Conservation (phyloP, 2,797 vertebrate species). For the Danio albolineatus region DNA sequence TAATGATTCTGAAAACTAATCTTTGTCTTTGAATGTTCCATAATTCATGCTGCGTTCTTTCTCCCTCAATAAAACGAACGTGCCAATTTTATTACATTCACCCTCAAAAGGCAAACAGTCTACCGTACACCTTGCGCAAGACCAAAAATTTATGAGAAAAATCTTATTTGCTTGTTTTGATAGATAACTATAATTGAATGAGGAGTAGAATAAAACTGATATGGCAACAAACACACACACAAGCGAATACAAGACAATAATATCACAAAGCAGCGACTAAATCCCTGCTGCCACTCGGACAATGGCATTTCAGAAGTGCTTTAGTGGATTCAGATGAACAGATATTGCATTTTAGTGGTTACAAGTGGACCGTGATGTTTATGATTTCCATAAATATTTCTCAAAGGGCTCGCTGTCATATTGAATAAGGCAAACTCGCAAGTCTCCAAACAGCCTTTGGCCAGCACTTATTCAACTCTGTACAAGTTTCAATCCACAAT, state of each 20-base stretch:
- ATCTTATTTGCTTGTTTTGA: constrained; percentile 21
- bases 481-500: neutral
- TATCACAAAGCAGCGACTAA: constrained; percentile 3
- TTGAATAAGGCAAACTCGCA: neutral
- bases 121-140: constrained; percentile 1
- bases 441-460: neutral
- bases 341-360: constrained; percentile 31
- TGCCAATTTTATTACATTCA: constrained; percentile 28
- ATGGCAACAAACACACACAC: constrained; percentile 12
- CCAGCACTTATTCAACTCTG: neutral
- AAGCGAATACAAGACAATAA: constrained; percentile 28
- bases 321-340: constrained; percentile 19
- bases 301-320: constrained; percentile 26
- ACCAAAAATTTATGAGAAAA: constrained; percentile 19
- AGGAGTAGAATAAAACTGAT: constrained; percentile 31
- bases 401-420: neutral
- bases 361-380: neutral
- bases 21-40: neutral
- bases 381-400: constrained; percentile 38
- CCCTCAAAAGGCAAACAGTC: constrained; percentile 16
- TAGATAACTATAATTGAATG: neutral
- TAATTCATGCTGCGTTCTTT: neutral
- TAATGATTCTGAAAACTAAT: too few relatives aligned
- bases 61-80: constrained; percentile 24
- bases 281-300: neutral